Evolutionary conservation across 2,797 vertebrate species (phyloP).

Genomic region (Numenius phaeopus): DNA sequence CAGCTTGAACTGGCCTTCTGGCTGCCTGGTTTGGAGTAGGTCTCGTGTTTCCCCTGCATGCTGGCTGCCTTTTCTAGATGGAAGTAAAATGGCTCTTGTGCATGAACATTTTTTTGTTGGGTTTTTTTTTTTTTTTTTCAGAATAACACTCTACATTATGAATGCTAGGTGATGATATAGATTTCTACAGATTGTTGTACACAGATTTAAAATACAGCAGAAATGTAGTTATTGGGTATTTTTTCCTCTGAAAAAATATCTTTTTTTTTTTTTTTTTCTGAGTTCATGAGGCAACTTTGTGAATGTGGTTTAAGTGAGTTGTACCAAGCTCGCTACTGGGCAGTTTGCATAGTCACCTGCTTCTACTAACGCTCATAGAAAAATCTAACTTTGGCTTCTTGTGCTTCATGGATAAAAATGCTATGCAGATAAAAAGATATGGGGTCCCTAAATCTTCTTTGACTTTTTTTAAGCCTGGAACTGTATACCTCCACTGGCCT

Average conservation of each 20-base stretch:
- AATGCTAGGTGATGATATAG: neutral
- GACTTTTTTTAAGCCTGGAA: neutral
- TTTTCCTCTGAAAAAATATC: neutral
- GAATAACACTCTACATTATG: neutral
- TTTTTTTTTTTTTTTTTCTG: neutral
- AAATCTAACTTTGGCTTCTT: neutral
- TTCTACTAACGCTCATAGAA: neutral
- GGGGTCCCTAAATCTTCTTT: neutral
- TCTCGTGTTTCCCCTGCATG: fast-evolving
- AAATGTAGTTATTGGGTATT: neutral
- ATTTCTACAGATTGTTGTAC: neutral
- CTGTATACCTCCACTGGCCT: neutral
- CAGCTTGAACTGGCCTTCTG: neutral
- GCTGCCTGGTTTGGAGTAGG: neutral
- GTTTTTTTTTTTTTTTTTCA: neutral
- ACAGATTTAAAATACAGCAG: neutral
- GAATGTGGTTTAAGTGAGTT: neutral
- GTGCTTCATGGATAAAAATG: neutral
- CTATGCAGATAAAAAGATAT: neutral
- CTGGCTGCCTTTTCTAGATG: neutral
- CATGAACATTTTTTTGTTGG: no score
- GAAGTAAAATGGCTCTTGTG: neutral
- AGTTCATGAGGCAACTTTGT: neutral
- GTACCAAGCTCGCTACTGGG: neutral
- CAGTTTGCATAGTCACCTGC: neutral